Conservation (phyloP, 2,797 vertebrate species). For the Eidolon dupreanum region DNA sequence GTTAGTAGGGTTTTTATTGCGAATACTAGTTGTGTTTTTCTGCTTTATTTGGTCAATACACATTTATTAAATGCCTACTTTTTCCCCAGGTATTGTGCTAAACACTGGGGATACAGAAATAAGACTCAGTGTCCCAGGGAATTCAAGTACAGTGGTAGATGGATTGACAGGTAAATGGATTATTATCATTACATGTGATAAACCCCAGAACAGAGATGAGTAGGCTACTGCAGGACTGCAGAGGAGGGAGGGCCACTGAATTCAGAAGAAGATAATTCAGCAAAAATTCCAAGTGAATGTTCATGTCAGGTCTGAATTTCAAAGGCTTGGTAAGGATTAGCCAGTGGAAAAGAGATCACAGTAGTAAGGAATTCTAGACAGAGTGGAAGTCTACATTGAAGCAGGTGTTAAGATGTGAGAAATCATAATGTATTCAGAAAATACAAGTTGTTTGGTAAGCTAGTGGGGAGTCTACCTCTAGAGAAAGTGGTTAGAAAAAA, state of each 20-base stretch:
- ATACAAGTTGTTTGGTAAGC: neutral
- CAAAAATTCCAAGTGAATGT: neutral
- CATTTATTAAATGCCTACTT: neutral
- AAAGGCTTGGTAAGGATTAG: neutral
- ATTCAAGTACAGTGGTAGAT: neutral
- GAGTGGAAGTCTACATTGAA: neutral
- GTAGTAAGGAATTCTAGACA: neutral
- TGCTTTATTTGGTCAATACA: neutral
- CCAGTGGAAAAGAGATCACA: neutral
- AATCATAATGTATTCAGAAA: neutral
- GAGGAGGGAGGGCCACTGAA: neutral
- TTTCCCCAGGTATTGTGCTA: neutral
- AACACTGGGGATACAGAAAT: neutral
- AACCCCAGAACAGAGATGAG: neutral
- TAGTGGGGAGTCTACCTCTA: neutral
- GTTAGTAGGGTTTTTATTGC: neutral
- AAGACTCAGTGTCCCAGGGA: neutral
- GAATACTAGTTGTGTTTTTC: neutral
- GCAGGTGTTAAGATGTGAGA: neutral
- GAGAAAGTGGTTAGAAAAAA: neutral
- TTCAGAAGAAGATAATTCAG: neutral
- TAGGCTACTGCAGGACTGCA: neutral
- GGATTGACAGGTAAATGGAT: neutral
- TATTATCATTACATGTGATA: neutral
- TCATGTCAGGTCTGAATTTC: neutral